phyloP scores from a whole-genome alignment of 2,888 invertebrate species.

The Notodromas monacha region DNA sequence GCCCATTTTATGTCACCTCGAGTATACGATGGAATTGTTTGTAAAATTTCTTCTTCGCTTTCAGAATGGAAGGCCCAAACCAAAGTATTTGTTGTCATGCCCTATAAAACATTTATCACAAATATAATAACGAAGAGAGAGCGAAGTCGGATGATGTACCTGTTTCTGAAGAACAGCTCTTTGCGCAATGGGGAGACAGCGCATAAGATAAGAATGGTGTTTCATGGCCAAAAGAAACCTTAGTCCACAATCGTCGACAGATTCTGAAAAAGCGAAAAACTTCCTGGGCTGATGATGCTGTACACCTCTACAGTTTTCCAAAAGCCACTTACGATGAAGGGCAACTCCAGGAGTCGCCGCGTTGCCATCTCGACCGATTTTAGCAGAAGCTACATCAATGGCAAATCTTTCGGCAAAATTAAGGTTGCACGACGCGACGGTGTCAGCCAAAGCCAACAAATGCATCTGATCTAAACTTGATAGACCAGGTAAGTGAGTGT shows the following conservation, averaged over 20 bases:
- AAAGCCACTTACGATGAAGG: neutral
- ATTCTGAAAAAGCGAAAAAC: slow-evolving; percentile 10
- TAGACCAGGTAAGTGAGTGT: slow-evolving; percentile 69
- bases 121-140: no score
- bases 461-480: slow-evolving; percentile 98
- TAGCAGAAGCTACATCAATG: slow-evolving; percentile 29
- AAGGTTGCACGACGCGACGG: slow-evolving; percentile 58
- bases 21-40: slow-evolving; percentile 52
- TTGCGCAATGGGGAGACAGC: slow-evolving; percentile 67
- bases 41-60: slow-evolving; percentile 70
- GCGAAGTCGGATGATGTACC: slow-evolving; percentile 22
- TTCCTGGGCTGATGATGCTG: neutral
- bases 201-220: slow-evolving; percentile 72
- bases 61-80: slow-evolving; percentile 99
- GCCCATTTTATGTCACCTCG: slow-evolving; percentile 35
- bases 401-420: slow-evolving; percentile 47
- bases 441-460: slow-evolving; percentile 84
- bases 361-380: slow-evolving; percentile 29
- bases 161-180: slow-evolving; percentile 49
- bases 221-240: slow-evolving; percentile 85
- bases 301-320: neutral
- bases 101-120: slow-evolving; percentile 11
- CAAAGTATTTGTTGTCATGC: slow-evolving; percentile 24
- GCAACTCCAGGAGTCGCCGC: slow-evolving; percentile 21
- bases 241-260: slow-evolving; percentile 77